These are phyloP conservation scores for Brachyhypopomus gauderio DNA, from an alignment of 2,113 vertebrate genomes.

Conservation along the genomic window DNA sequence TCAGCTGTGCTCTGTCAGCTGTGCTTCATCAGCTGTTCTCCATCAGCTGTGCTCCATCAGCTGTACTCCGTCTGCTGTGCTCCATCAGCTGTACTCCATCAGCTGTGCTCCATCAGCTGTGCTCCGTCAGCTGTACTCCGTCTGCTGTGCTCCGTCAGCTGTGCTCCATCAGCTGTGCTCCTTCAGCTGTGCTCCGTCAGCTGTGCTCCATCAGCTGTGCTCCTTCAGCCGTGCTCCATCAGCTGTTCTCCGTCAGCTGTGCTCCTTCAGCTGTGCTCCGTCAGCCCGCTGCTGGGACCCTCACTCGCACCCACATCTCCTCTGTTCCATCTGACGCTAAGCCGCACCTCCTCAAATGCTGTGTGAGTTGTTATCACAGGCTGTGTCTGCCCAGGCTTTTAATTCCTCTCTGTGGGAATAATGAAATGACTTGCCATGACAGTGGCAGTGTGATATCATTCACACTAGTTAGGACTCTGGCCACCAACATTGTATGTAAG, in stretches of 20 bases:
- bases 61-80: too few relatives aligned
- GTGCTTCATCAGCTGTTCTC: too few relatives aligned
- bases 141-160: neutral
- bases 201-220: too few relatives aligned
- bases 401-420: constrained; percentile 7
- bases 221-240: neutral
- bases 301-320: neutral
- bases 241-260: neutral
- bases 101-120: too few relatives aligned
- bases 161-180: too few relatives aligned
- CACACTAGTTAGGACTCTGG: constrained; percentile 37
- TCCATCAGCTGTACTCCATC: too few relatives aligned
- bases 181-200: neutral
- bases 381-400: constrained; percentile 1
- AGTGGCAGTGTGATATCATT: constrained; percentile 56
- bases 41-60: neutral
- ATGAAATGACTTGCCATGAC: constrained; percentile 40
- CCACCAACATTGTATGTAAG: constrained; percentile 41
- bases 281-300: neutral
- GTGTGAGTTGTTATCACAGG: constrained; percentile 19
- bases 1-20: neutral
- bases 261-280: neutral
- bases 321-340: constrained; percentile 36
- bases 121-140: neutral
- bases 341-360: neutral